Conservation (phyloP, 2,113 vertebrate species). For the Lepus europaeus region DNA sequence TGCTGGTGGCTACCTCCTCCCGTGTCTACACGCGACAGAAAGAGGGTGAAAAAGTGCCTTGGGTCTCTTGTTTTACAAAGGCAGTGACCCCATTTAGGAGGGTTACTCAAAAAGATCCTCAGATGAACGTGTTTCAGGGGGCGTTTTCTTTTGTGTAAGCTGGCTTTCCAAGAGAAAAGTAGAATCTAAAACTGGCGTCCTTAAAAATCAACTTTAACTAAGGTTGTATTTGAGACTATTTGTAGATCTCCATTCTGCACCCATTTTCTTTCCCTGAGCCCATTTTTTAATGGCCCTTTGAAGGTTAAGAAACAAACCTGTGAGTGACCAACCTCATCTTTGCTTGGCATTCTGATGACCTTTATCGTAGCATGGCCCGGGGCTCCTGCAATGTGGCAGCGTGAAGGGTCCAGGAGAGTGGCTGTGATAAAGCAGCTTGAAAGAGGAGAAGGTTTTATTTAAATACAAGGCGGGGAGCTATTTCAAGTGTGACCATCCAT, state of each 20-base stretch:
- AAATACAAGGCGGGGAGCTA: neutral
- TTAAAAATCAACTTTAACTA: conserved; percentile 71
- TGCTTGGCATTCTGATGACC: neutral
- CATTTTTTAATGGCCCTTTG: conserved; percentile 45
- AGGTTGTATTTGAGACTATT: conserved; percentile 43
- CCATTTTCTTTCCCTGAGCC: conserved; percentile 17
- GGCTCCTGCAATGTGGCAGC: neutral
- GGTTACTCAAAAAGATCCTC: neutral
- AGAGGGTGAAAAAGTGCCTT: neutral
- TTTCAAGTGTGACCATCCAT: neutral
- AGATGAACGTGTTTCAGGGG: neutral
- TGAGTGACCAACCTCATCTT: neutral
- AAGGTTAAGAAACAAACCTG: conserved; percentile 22
- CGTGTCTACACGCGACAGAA: neutral
- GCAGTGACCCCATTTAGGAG: neutral
- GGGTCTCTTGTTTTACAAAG: no score
- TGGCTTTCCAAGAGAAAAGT: conserved; percentile 71
- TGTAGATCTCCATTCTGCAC: conserved; percentile 61
- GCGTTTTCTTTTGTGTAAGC: conserved; percentile 57
- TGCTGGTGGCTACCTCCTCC: neutral
- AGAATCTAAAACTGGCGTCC: conserved; percentile 55
- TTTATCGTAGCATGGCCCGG: neutral
- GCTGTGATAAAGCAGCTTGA: neutral
- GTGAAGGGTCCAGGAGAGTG: neutral
- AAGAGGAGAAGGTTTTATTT: neutral